Conservation (phyloP, 2,888 invertebrate genomes). For the Maniola hyperantus region DNA sequence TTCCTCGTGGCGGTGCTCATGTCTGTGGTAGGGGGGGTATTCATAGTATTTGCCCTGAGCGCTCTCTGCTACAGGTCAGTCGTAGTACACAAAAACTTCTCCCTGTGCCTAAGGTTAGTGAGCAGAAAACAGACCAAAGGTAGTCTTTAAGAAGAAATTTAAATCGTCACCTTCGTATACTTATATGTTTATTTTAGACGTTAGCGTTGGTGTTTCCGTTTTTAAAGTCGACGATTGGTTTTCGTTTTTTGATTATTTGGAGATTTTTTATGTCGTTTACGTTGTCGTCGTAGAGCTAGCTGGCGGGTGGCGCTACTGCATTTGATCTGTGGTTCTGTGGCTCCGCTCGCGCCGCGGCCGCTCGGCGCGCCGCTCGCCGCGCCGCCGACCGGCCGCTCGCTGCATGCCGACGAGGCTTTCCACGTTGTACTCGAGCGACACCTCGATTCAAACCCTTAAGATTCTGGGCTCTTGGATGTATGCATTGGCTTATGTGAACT, state of each 20-base stretch:
- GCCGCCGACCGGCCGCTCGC: slow-evolving; percentile 50
- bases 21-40: slow-evolving; percentile 99
- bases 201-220: slow-evolving; percentile 81
- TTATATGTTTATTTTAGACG: slow-evolving; percentile 82
- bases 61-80: slow-evolving; percentile 99
- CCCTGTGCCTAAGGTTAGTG: slow-evolving; percentile 99
- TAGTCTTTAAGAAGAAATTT: slow-evolving; percentile 84
- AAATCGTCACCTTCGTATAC: slow-evolving; percentile 83
- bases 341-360: slow-evolving; percentile 65
- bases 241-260: slow-evolving; percentile 60
- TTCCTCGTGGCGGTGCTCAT: slow-evolving; percentile 98
- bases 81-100: slow-evolving; percentile 99
- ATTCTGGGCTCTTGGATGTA: slow-evolving; percentile 83
- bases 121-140: slow-evolving; percentile 91
- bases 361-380: slow-evolving; percentile 43
- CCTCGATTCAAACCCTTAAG: slow-evolving; percentile 81
- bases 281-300: slow-evolving; percentile 80
- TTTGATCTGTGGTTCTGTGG: slow-evolving; percentile 82
- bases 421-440: slow-evolving; percentile 77
- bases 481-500: slow-evolving; percentile 83
- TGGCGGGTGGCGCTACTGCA: slow-evolving; percentile 80
- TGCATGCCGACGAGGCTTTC: slow-evolving; percentile 80
- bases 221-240: slow-evolving; percentile 77
- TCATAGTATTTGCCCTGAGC: slow-evolving; percentile 99
- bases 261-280: slow-evolving; percentile 72